Percentiles rank a stretch among this genome's conserved stretches.
These are phyloP conservation scores for Ruditapes philippinarum DNA, from an alignment of 1,140 invertebrate species.

Conservation along the genomic window DNA sequence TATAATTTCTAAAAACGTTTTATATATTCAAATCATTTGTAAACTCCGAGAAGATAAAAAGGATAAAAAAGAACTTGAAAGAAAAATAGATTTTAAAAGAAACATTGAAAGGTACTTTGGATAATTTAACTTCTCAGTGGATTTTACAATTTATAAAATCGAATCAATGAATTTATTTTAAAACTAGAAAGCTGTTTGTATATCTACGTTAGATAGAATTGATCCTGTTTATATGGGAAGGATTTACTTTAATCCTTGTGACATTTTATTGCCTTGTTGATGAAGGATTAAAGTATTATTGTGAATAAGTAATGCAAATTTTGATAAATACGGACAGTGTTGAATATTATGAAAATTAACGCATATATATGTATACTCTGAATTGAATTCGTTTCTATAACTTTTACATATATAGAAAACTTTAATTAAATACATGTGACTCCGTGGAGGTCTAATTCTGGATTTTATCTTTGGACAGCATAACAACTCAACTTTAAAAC, in stretches of 20 bases:
- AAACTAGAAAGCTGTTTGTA: neutral
- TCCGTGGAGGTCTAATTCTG: no score
- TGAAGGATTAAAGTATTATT: neutral
- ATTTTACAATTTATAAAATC: neutral
- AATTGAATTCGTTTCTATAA: neutral
- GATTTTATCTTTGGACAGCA: no score
- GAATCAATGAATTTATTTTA: conserved; percentile 8
- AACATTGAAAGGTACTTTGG: neutral
- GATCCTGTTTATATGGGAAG: neutral
- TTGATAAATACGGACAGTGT: neutral
- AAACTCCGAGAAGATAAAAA: neutral
- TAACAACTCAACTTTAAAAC: no score
- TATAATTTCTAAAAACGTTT: neutral
- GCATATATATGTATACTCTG: neutral
- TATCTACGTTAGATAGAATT: neutral
- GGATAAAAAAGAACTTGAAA: neutral
- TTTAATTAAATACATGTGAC: no score
- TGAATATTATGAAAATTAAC: neutral
- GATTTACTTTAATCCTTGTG: neutral
- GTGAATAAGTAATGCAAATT: neutral
- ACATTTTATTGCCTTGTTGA: conserved; percentile 14
- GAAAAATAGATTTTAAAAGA: neutral
- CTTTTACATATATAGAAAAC: neutral
- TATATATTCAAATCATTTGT: neutral
- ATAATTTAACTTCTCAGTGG: neutral